A percentile compares a stretch with the other conserved stretches of the same genome.
Evolutionary conservation across 2,797 vertebrate species (phyloP).

Genomic region (Chrosomus eos): DNA sequence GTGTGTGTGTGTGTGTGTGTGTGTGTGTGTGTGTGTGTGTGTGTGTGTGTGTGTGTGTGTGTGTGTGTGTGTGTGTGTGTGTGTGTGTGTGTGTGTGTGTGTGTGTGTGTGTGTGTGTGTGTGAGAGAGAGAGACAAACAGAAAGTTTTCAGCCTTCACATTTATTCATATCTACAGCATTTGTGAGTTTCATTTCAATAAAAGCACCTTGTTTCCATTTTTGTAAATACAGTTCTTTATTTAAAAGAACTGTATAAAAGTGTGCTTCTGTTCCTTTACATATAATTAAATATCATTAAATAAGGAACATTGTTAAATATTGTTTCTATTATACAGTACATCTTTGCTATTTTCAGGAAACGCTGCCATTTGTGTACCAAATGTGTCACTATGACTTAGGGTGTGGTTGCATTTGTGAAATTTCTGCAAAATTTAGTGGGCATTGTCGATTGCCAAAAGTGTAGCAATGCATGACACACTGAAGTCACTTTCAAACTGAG

Average conservation of each 20-base stretch:
- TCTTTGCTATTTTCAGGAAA: not conserved
- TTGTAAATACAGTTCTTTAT: not conserved
- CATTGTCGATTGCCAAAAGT: not conserved
- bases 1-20: no score
- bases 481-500: not conserved
- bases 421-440: not conserved
- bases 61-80: no score
- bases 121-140: not conserved
- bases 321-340: not conserved
- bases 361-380: not conserved
- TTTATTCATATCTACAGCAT: constrained; percentile 26
- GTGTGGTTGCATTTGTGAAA: not conserved
- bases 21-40: no score
- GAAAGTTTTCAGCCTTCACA: not conserved
- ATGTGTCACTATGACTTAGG: not conserved
- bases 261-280: constrained; percentile 4
- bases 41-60: no score
- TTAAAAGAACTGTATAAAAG: no score
- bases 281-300: not conserved
- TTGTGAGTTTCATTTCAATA: not conserved
- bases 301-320: not conserved
- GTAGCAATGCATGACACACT: not conserved
- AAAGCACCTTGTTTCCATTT: not conserved
- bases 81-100: no score
- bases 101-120: no score